Evolutionary conservation across 2,113 vertebrate species (phyloP), one percentile per base, ranked within the genome.

Genomic region (Apus apus): DNA sequence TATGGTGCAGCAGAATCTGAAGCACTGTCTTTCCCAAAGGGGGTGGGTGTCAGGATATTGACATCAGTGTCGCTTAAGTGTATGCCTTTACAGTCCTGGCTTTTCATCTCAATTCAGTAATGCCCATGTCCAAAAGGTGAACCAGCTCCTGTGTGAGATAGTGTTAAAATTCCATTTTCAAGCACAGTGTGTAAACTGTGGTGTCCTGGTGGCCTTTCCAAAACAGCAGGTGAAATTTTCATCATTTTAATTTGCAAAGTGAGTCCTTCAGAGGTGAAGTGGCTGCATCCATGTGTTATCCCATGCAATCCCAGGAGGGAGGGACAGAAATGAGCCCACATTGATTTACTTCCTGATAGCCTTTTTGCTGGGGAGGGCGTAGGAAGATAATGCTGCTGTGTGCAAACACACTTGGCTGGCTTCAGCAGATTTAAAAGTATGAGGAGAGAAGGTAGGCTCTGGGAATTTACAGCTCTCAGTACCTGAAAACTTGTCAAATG

Each of bases 1-100:
- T 32, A 17, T 0, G 0, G 62, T 34, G 20, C 38, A 75, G 34
- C 5, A 1, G 26, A 48, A 34, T 38, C 29, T 8, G 3, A 14
- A 50, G 15, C 25, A 9, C 46, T 4, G 1, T 51, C 27, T 67
- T 70, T 94, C 67, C 19, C 15, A 22, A 46, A 9, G 4, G 4
- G 40, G 5, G 2, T 66, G 38, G 5, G 2, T 66, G n/a, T 65
- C 4, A 30, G 8, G 29, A 1, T 62, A 7, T 18, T 81, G 61
- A 25, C 27, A 82, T 50, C 36, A 43, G 27, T 2, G 2, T 67
- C 13, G 6, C 22, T 34, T n/a, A 16, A 7, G 11, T 70, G 20
- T 61, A 12, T 27, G 25, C 38, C 13, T 32, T 80, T 56, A 36
- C 20, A 62, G 36, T 62, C n/a, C 19, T 64, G 2, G 3, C 18